Evolutionary conservation across 1,140 invertebrate species (phyloP).

Genomic region (Rhyacophila brunnea): DNA sequence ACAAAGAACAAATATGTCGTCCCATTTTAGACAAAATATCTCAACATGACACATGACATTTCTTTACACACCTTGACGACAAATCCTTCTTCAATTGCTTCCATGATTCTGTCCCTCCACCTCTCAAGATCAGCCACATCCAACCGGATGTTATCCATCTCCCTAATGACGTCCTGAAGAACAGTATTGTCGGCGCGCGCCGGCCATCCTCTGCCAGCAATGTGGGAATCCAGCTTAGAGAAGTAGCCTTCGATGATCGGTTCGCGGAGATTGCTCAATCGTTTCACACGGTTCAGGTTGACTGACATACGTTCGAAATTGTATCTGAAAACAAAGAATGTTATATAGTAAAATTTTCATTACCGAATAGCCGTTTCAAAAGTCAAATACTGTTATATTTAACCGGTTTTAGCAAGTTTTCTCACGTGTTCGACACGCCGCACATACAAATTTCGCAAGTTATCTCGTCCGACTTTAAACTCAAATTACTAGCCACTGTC

Average conservation of each 20-base stretch:
- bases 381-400: no score
- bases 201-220: slow-evolving; percentile 36
- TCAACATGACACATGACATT: no score
- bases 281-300: slow-evolving; percentile 32
- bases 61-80: not conserved
- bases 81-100: slow-evolving; percentile 45
- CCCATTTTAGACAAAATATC: no score
- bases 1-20: no score
- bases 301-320: slow-evolving; percentile 41
- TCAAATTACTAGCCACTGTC: no score
- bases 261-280: slow-evolving; percentile 30
- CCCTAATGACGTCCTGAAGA: slow-evolving; percentile 31
- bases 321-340: slow-evolving; percentile 22
- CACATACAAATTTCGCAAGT: no score
- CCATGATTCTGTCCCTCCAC: slow-evolving; percentile 43
- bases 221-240: slow-evolving; percentile 37
- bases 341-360: no score
- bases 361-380: no score
- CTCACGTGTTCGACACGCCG: no score
- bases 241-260: slow-evolving; percentile 40
- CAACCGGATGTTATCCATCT: slow-evolving; percentile 29
- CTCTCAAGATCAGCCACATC: slow-evolving; percentile 38
- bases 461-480: no score
- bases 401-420: no score
- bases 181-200: slow-evolving; percentile 25